These are phyloP conservation scores for Ganaspis sp. DNA, from an alignment of 1,140 invertebrate genomes.

Conservation along the genomic window DNA sequence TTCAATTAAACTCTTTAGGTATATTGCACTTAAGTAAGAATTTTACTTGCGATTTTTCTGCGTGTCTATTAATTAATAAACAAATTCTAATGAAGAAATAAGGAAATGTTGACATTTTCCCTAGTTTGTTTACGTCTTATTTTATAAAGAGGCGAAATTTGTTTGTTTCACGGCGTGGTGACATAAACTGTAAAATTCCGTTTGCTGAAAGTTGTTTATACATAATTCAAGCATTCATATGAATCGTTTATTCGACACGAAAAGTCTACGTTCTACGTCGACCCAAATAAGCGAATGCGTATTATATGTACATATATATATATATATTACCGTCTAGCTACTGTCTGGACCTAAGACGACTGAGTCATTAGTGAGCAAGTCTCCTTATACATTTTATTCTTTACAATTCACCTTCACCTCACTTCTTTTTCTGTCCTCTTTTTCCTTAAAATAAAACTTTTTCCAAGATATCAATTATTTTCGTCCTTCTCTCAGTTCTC, in stretches of 20 bases:
- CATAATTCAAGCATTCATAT: slow-evolving; percentile 20
- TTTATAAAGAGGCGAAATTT: background rate
- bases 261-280: slow-evolving; percentile 21
- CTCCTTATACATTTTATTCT: background rate
- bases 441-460: background rate
- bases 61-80: too few relatives aligned
- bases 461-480: background rate
- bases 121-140: too few relatives aligned
- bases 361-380: slow-evolving; percentile 52
- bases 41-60: too few relatives aligned
- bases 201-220: background rate
- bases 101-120: too few relatives aligned
- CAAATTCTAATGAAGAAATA: too few relatives aligned
- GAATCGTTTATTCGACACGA: slow-evolving; percentile 8
- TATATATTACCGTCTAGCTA: slow-evolving; percentile 51
- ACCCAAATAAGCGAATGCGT: slow-evolving; percentile 39
- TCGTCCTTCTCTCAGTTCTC: too few relatives aligned
- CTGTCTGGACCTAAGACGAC: slow-evolving; percentile 48
- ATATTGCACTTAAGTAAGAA: too few relatives aligned
- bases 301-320: slow-evolving; percentile 25
- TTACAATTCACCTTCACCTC: slow-evolving; percentile 17
- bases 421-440: background rate
- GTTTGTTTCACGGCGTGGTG: background rate
- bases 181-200: slow-evolving; percentile 1
- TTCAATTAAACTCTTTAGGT: too few relatives aligned